These are phyloP conservation scores for Chrysogorgia sp. DNA, from an alignment of 92 coral and sea anemone genomes.

Conservation along the genomic window DNA sequence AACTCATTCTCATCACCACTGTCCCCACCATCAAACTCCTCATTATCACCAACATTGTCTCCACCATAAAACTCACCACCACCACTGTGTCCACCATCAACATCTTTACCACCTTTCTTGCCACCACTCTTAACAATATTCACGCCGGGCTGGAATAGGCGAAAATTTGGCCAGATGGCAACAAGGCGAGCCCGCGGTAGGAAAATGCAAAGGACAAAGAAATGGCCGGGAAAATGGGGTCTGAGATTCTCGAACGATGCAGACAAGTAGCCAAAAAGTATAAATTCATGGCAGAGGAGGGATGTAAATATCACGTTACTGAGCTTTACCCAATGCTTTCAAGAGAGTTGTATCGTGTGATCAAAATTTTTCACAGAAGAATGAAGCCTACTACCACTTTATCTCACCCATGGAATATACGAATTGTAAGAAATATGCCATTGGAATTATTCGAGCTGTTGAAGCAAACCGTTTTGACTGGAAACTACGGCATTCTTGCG, in stretches of 20 bases:
- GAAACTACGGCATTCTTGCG: background rate
- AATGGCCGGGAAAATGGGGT: conserved; percentile 29
- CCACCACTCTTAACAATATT: background rate
- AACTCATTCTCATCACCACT: background rate
- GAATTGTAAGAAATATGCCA: background rate
- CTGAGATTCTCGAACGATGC: conserved; percentile 19
- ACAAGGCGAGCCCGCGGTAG: background rate
- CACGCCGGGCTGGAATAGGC: conserved; percentile 24
- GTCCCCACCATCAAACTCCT: conserved; percentile 5
- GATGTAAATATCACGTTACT: conserved; percentile 1
- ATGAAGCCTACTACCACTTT: background rate
- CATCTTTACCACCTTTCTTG: background rate
- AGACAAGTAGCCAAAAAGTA: conserved; percentile 29
- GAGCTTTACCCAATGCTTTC: conserved; percentile 34
- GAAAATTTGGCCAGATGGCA: conserved; percentile 12
- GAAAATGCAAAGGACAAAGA: conserved; percentile 22
- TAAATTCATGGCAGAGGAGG: conserved; percentile 4
- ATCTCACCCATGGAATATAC: conserved; percentile 7
- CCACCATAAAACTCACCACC: no score
- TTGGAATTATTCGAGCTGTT: background rate
- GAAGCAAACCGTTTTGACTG: conserved; percentile 1
- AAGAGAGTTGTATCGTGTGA: conserved; percentile 14
- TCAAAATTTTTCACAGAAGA: background rate
- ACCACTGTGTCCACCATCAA: background rate
- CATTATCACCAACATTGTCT: no score